A percentile compares a stretch with the other conserved stretches of the same genome.
Conservation (phyloP, 2,888 invertebrate species). For the Tipula helvola region DNA sequence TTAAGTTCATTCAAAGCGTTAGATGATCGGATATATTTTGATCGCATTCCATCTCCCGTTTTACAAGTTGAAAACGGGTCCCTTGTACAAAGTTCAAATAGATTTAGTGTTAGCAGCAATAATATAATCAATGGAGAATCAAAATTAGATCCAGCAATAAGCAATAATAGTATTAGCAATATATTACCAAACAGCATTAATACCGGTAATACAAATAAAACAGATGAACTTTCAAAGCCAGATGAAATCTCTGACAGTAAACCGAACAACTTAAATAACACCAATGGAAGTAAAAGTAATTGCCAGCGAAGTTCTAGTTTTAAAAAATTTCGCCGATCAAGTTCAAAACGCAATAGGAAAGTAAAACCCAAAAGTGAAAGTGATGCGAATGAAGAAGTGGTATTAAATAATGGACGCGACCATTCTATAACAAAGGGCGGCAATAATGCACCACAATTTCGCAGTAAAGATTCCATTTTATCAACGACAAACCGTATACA, state of each 20-base stretch:
- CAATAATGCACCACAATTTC: constrained; percentile 22
- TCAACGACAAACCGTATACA: constrained; percentile 53
- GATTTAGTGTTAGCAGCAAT: neutral
- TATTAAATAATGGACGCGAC: constrained; percentile 58
- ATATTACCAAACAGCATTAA: constrained; percentile 18
- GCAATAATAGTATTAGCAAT: constrained; percentile 18
- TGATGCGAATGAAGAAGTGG: constrained; percentile 35
- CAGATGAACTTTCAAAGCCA: constrained; percentile 26
- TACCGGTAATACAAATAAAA: neutral
- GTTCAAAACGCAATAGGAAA: constrained; percentile 50
- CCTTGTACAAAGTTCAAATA: constrained; percentile 20
- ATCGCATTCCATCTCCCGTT: constrained; percentile 26
- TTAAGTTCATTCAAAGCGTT: constrained; percentile 29
- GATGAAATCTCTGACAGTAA: constrained; percentile 16
- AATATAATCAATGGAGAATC: constrained; percentile 8
- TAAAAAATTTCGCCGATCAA: constrained; percentile 55
- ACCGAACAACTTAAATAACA: neutral
- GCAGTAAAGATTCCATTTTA: constrained; percentile 47
- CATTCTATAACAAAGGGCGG: constrained; percentile 62
- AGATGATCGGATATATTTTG: constrained; percentile 33
- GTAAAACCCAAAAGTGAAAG: constrained; percentile 43
- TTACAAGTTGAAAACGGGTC: constrained; percentile 27
- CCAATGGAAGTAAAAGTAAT: constrained; percentile 5
- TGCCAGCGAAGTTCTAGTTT: constrained; percentile 59
- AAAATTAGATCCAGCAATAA: constrained; percentile 23